These are phyloP conservation scores for Ondatra zibethicus DNA, from an alignment of 2,113 vertebrate genomes.

Conservation along the genomic window DNA sequence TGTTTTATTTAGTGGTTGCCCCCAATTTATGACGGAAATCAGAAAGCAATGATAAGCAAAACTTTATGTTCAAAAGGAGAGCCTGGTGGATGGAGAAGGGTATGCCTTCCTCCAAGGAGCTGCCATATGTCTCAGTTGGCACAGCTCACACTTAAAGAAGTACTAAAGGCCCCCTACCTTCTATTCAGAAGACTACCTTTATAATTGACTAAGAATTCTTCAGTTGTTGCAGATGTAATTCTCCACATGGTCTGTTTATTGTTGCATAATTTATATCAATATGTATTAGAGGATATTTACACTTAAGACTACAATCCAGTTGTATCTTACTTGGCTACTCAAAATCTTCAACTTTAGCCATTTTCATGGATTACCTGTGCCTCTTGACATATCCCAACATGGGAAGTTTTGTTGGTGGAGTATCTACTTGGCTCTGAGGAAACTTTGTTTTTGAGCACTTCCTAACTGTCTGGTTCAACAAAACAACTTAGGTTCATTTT, in stretches of 20 bases:
- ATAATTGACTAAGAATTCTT: not conserved
- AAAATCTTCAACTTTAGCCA: not conserved
- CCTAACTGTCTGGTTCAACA: not conserved
- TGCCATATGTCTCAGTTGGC: no score
- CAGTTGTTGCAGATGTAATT: not conserved
- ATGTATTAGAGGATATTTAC: not conserved
- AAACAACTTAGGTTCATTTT: not conserved
- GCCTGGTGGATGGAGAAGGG: not conserved
- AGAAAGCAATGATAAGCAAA: not conserved
- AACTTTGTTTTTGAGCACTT: not conserved
- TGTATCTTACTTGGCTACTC: not conserved
- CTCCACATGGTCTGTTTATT: not conserved
- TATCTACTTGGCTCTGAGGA: not conserved
- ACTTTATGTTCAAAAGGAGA: not conserved
- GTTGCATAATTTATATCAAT: not conserved
- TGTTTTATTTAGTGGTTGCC: no score
- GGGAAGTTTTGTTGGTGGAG: not conserved
- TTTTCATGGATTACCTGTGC: no score
- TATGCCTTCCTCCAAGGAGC: not conserved
- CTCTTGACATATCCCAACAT: no score
- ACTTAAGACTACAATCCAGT: not conserved
- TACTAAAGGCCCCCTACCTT: not conserved
- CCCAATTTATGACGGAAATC: not conserved
- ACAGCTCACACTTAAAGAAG: not conserved
- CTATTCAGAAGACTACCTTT: not conserved